Evolutionary conservation across 2,888 invertebrate species (phyloP).

Genomic region (Acholoe squamosa): DNA sequence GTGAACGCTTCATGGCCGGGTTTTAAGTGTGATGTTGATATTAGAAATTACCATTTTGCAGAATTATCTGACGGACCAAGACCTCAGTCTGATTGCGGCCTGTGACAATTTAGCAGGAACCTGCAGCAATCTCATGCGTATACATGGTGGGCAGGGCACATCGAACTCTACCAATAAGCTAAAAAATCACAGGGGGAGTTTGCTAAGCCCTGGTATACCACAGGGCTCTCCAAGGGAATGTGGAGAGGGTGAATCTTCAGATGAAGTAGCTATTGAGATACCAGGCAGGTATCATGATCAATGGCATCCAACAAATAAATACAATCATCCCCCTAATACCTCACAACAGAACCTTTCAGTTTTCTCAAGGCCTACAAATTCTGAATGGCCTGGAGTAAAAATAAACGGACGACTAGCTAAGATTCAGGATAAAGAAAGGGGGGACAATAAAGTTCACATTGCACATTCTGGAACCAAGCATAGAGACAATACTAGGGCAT

Average conservation of each 20-base stretch:
- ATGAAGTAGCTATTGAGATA: not conserved
- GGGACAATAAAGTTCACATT: not conserved
- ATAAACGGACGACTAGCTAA: not conserved
- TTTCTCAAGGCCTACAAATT: not conserved
- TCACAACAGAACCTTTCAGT: not conserved
- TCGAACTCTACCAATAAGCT: not conserved
- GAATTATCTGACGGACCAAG: not conserved
- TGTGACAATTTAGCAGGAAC: not conserved
- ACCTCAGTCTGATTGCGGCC: not conserved
- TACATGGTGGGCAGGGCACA: not conserved
- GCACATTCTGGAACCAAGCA: not conserved
- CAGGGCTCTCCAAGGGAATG: not conserved
- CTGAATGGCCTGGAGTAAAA: no score
- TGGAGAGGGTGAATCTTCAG: not conserved
- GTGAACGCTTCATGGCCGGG: no score
- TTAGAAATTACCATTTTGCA: not conserved
- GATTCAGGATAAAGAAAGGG: not conserved
- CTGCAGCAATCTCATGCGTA: not conserved
- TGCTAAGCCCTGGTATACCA: not conserved
- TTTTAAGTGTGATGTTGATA: not conserved
- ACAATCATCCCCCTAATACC: not conserved
- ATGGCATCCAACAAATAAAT: not conserved
- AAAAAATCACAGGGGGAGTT: not conserved
- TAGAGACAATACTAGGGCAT: not conserved
- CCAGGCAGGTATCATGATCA: not conserved